Conservation (phyloP, 2,113 vertebrate genomes). For the Apteryx mantelli region DNA sequence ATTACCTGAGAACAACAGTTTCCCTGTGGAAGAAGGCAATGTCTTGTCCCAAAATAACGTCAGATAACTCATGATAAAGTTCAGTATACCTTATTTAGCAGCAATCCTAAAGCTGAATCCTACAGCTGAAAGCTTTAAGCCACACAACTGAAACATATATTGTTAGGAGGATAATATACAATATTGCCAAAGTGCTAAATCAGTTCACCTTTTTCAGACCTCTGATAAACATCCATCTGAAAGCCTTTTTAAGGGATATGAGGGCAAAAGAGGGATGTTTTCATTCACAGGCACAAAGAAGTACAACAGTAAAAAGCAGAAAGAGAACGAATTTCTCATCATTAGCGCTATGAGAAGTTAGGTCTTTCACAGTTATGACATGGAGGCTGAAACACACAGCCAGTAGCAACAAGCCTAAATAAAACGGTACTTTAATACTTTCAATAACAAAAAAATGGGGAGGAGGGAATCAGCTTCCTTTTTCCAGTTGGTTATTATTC, state of each 20-base stretch:
- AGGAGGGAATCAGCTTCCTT: background rate
- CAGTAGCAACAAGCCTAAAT: background rate
- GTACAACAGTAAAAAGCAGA: background rate
- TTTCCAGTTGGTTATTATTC: background rate
- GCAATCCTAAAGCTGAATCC: background rate
- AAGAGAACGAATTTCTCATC: background rate
- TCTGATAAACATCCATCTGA: background rate
- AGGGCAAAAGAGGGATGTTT: background rate
- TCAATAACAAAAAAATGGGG: background rate
- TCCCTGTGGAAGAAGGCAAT: background rate
- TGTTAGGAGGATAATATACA: background rate
- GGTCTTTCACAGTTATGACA: background rate
- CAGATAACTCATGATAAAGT: background rate
- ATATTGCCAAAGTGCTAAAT: background rate
- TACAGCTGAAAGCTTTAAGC: background rate
- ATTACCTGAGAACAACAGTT: background rate
- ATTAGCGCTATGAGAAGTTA: background rate
- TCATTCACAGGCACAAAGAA: background rate
- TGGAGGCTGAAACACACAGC: background rate
- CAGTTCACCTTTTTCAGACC: background rate
- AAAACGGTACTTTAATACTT: background rate
- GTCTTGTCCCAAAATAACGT: background rate
- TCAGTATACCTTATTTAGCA: background rate
- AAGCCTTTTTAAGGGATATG: background rate
- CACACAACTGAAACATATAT: background rate